Percentiles rank a stretch among this genome's conserved stretches.
These are phyloP conservation scores for Phrynocephalus vlangalii DNA, from an alignment of 2,797 vertebrate species.

Conservation along the genomic window DNA sequence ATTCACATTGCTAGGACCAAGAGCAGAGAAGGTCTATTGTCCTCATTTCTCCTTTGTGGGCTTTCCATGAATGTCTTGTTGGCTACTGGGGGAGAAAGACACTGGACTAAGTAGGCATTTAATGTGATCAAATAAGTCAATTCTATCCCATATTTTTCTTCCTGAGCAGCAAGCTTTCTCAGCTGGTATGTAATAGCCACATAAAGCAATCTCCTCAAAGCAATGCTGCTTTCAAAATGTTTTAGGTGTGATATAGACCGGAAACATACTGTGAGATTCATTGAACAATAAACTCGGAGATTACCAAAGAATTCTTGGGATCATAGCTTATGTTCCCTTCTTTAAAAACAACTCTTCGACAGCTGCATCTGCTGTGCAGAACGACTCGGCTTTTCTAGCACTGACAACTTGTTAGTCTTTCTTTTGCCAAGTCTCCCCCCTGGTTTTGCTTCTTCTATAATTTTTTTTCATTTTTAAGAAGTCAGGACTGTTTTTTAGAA, in stretches of 20 bases:
- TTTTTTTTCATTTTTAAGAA: background rate
- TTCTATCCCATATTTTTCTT: background rate
- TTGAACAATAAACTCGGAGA: conserved; percentile 15
- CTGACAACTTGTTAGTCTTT: background rate
- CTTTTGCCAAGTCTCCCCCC: background rate
- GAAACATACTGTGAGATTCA: conserved; percentile 13
- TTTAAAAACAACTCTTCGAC: conserved; percentile 27
- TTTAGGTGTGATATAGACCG: background rate
- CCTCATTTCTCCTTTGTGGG: no score
- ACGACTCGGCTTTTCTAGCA: background rate
- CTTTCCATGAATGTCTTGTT: no score
- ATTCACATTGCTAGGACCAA: no score
- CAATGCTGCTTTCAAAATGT: background rate
- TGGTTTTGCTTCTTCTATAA: no score
- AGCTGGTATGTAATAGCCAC: background rate
- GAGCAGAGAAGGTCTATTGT: no score
- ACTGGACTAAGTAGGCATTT: background rate
- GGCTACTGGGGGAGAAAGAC: no score
- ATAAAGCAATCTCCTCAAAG: conserved; percentile 9
- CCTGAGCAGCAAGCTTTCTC: background rate
- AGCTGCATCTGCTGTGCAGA: background rate
- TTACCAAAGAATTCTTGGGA: background rate
- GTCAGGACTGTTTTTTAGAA: background rate
- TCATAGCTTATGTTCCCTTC: conserved; percentile 10
- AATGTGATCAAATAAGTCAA: background rate